phyloP scores from a whole-genome alignment of 2,797 vertebrate species.

The Mus spretus region DNA sequence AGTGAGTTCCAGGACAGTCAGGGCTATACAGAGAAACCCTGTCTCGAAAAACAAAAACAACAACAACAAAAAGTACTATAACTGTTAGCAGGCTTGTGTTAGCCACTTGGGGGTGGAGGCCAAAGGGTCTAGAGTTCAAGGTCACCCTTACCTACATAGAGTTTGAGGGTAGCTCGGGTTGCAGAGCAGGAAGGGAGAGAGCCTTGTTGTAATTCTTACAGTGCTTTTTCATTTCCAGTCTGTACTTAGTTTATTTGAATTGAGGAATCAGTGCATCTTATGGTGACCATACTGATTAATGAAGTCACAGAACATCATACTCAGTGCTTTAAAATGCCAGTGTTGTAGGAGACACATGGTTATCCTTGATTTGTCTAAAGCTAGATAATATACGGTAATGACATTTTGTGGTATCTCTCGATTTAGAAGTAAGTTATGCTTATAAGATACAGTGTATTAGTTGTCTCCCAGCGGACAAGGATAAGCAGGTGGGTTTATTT shows the following conservation, averaged over 20 bases:
- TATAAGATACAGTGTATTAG: not conserved
- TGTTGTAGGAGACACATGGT: not conserved
- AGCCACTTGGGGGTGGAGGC: not conserved
- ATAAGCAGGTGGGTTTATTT: not conserved
- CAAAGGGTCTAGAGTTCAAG: not conserved
- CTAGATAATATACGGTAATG: not conserved
- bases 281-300: not conserved
- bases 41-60: no score
- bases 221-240: not conserved
- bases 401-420: not conserved
- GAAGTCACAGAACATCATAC: not conserved
- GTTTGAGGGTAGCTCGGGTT: not conserved
- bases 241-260: not conserved
- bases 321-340: not conserved
- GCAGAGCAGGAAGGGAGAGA: no score
- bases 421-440: constrained; percentile 37
- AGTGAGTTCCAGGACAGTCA: no score
- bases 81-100: not conserved
- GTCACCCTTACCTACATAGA: not conserved
- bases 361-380: not conserved
- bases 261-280: not conserved
- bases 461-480: not conserved
- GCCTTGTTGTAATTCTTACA: not conserved
- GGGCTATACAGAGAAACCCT: no score
- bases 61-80: no score